These are phyloP conservation scores for Murina feae DNA, from an alignment of 2,113 vertebrate species.

Conservation along the genomic window DNA sequence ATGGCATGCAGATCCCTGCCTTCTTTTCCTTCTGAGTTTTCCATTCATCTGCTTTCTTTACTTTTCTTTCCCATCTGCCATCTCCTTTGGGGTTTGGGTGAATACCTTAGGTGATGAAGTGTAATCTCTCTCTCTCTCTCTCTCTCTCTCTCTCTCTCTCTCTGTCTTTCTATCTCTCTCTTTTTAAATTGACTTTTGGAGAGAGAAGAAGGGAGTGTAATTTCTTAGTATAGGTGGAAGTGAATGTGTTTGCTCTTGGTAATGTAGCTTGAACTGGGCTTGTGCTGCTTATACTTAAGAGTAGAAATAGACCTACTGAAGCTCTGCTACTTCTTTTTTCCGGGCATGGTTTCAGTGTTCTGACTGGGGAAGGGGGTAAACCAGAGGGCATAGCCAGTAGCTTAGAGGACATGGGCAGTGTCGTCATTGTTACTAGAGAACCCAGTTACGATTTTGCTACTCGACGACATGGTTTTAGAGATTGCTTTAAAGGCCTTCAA, in stretches of 20 bases:
- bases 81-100: constrained; percentile 59
- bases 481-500: neutral
- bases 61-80: constrained; percentile 76
- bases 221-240: constrained; percentile 40
- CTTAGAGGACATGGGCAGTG: neutral
- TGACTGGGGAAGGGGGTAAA: neutral
- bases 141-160: too few species aligned
- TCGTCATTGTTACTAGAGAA: neutral
- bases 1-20: constrained; percentile 85
- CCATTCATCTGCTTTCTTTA: constrained; percentile 78
- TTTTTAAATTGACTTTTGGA: neutral
- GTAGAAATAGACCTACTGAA: neutral
- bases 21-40: constrained; percentile 68
- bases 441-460: neutral
- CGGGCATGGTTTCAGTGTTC: neutral
- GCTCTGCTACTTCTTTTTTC: neutral
- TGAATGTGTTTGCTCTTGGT: constrained; percentile 36
- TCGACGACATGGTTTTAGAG: neutral
- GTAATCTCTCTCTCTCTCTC: neutral
- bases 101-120: constrained; percentile 38
- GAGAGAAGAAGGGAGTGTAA: neutral
- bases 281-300: neutral
- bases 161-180: too few species aligned
- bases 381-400: neutral
- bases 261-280: constrained; percentile 63